Base-by-base conservation (phyloP, 2,888 invertebrate genomes). In the Amaurobius ferox region DNA sequence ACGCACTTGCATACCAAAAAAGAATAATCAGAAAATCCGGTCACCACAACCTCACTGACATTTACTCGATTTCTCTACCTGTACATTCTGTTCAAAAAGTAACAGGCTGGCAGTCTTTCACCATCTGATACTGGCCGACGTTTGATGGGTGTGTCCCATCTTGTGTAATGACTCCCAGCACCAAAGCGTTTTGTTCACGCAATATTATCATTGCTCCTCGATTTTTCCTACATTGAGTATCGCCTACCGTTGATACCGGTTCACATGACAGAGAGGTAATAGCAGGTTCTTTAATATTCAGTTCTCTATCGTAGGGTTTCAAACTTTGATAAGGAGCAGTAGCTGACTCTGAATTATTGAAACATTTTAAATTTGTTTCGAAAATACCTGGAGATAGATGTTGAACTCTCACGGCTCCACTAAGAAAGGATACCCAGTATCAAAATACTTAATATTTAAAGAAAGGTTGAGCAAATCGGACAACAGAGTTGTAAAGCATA, bases 321-420 rank as follows among this genome's bases (percentile, higher is more conserved):
- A 67, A 35, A 73, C 55, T 77, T 72, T 71, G 77, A 85, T 77
- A 72, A 85, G 77, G 66, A 85, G 83, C 72, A 67, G 83, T 85
- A 85, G 83, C 83, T 5, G 67, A 70, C 29, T 40, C 35, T 83
- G 77, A 77, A 85, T 85, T 77, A 85, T 85, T 85, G 77, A 85
- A 61, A 72, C 48, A 73, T 85, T 85, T 67, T 66, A 85, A 83
- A 77, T 64, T 76, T 72, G 66, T 77, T 79, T 32, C 62, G 23
- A 76, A 74, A 83, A n/a, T n/a, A n/a, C n/a, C n/a, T n/a, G n/a
- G n/a, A n/a, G n/a, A n/a, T n/a, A n/a, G n/a, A n/a, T n/a, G n/a
- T n/a, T n/a, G n/a, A n/a, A n/a, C n/a, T n/a, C n/a, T n/a, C n/a
- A n/a, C n/a, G n/a, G n/a, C n/a, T n/a, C n/a, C n/a, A n/a, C n/a